Base-by-base conservation (phyloP, 1,140 invertebrate genomes). In the Sweltsa coloradensis region DNA sequence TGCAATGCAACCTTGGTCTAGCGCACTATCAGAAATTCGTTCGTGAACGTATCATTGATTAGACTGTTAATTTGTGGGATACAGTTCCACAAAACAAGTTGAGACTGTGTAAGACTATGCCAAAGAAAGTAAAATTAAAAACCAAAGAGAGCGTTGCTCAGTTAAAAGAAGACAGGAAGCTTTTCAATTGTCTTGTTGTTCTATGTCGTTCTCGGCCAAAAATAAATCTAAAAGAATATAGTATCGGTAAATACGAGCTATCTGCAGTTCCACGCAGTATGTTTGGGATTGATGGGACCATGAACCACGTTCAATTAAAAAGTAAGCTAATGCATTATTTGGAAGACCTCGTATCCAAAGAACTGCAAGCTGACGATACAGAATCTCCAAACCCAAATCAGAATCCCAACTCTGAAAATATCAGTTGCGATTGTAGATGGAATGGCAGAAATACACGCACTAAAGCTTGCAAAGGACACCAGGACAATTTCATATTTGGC, bases 21-120 rank as follows among this genome's bases (percentile, higher is more conserved):
- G 21, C 24, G 22, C 21, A 44, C 19, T 44, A 44, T 26, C 42
- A 44, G 26, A 44, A 44, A 31, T 44, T 44, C 29, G 42, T 44
- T 21, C 22, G 22, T 44, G 19, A 21, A 41, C 3, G 3, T 18
- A 41, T 41, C 24, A 26, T 41, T 41, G 24, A 44, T 25, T n/a
- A 26, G 26, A 44, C 42, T 26, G 11, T 24, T 19, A 11, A 44
- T 44, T 44, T 44, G 9, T 44, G 42, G 42, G 42, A 44, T 25
- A 5, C 19, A 44, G 22, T 44, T n/a, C 22, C 42, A 23, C 42
- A 44, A 3, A 44, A 25, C 22, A 44, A 44, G 29, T 26, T 44
- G 18, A 44, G 29, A 27, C 26, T 44, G 14, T 44, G 22, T 3
- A 44, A 44, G 18, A 25, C 42, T n/a, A 44, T 34, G 14, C 5